Conservation (phyloP, 2,888 invertebrate genomes). For the Drosophila falleni region DNA sequence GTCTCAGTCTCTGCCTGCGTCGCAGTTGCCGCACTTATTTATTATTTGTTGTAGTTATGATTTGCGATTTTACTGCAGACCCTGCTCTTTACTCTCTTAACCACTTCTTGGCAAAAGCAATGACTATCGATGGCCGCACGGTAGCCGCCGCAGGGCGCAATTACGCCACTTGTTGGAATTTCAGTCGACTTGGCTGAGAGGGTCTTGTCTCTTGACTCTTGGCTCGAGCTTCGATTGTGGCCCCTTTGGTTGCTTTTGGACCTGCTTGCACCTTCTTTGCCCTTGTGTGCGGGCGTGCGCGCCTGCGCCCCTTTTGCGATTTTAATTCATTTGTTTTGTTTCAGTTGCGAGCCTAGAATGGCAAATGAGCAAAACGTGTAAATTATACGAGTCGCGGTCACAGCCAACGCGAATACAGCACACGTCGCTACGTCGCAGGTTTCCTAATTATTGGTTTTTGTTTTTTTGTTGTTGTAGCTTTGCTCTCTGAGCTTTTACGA, state of each 20-base stretch:
- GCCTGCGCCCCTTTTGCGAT: constrained; percentile 39
- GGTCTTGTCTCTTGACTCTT: constrained; percentile 29
- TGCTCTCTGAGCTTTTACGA: constrained; percentile 51
- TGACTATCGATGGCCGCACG: constrained; percentile 70
- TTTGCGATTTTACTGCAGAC: constrained; percentile 73
- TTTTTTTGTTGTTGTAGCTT: constrained; percentile 23
- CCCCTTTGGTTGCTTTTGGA: background rate
- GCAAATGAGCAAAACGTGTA: constrained; percentile 83
- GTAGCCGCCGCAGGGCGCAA: constrained; percentile 81
- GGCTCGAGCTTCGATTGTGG: constrained; percentile 8
- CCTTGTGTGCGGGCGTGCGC: constrained; percentile 24
- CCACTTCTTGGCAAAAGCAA: background rate
- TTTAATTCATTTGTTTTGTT: constrained; percentile 77
- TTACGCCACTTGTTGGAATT: constrained; percentile 83
- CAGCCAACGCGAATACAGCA: constrained; percentile 76
- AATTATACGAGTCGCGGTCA: constrained; percentile 81
- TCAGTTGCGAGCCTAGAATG: constrained; percentile 77
- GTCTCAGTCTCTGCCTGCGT: constrained; percentile 4
- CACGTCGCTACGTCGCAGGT: constrained; percentile 31
- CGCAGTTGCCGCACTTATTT: constrained; percentile 69
- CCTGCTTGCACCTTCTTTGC: constrained; percentile 19
- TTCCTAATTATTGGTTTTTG: constrained; percentile 39
- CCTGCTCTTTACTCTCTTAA: background rate
- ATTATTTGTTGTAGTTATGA: constrained; percentile 82
- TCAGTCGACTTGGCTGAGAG: constrained; percentile 60